These are phyloP conservation scores for Peromyscus californicus DNA, from an alignment of 2,113 vertebrate genomes.

Conservation along the genomic window DNA sequence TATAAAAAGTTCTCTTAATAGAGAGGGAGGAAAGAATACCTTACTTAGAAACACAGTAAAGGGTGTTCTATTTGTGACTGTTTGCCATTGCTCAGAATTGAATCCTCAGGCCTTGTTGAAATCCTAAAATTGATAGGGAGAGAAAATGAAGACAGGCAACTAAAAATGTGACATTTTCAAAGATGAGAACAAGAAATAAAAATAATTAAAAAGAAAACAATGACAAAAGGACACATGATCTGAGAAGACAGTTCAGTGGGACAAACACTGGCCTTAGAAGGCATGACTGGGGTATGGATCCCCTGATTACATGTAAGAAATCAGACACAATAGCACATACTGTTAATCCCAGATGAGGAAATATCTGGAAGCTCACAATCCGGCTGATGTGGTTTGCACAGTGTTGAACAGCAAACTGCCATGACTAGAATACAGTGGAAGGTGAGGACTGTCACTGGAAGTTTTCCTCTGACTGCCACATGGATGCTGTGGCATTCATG, in stretches of 20 bases:
- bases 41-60: neutral
- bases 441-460: neutral
- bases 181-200: neutral
- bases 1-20: slow-evolving; percentile 40
- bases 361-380: neutral
- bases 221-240: neutral
- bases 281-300: neutral
- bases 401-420: neutral
- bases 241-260: neutral
- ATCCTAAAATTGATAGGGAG: neutral
- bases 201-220: neutral
- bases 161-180: neutral
- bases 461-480: neutral
- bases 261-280: neutral
- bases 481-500: neutral
- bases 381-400: neutral
- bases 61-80: neutral
- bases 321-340: neutral
- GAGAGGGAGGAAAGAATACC: neutral
- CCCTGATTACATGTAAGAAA: neutral
- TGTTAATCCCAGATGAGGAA: neutral
- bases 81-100: neutral
- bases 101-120: neutral
- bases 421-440: neutral
- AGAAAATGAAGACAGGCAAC: neutral